Percentiles rank a stretch among this genome's conserved stretches.
Evolutionary conservation across 64 coral and sea anemone species (phyloP).

Genomic region (Pachyseris speciosa): DNA sequence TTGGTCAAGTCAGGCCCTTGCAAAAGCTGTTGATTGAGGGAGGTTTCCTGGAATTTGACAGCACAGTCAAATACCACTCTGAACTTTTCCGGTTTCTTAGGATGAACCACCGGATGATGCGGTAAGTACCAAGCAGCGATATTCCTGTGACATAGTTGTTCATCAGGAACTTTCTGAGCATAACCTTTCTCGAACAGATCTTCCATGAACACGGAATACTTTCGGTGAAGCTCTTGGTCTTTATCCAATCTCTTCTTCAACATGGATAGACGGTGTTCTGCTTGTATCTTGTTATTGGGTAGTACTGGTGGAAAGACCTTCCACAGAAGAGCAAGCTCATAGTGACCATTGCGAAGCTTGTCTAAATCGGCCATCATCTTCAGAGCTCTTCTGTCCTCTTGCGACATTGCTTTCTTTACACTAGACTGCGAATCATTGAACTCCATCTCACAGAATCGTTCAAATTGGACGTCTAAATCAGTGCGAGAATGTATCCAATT

Average conservation of each 20-base stretch:
- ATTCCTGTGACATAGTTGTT: neutral
- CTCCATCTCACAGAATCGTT: slow-evolving; percentile 30
- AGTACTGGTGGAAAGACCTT: neutral
- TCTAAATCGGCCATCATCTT: slow-evolving; percentile 8
- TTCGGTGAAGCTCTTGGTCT: slow-evolving; percentile 21
- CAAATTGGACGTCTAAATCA: slow-evolving; percentile 51
- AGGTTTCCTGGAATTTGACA: neutral
- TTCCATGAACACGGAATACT: slow-evolving; percentile 57
- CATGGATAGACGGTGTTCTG: slow-evolving; percentile 14
- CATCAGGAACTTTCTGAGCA: slow-evolving; percentile 35
- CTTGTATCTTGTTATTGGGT: slow-evolving; percentile 16
- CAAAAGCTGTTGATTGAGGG: slow-evolving; percentile 15
- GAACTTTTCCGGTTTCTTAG: neutral
- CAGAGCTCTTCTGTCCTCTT: slow-evolving; percentile 33
- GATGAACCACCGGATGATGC: too few relatives aligned
- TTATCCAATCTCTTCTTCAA: slow-evolving; percentile 44
- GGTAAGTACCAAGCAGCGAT: too few relatives aligned
- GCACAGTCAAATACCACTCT: slow-evolving; percentile 36
- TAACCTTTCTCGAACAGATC: too few relatives aligned
- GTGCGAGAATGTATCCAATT: slow-evolving; percentile 40
- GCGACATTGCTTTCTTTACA: slow-evolving; percentile 2
- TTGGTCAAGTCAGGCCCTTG: slow-evolving; percentile 40
- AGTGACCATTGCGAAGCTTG: slow-evolving; percentile 33
- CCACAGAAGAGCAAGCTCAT: too few relatives aligned
- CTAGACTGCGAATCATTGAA: slow-evolving; percentile 36